phyloP scores from a whole-genome alignment of 2,113 vertebrate species.

The Myocastor coypus region DNA sequence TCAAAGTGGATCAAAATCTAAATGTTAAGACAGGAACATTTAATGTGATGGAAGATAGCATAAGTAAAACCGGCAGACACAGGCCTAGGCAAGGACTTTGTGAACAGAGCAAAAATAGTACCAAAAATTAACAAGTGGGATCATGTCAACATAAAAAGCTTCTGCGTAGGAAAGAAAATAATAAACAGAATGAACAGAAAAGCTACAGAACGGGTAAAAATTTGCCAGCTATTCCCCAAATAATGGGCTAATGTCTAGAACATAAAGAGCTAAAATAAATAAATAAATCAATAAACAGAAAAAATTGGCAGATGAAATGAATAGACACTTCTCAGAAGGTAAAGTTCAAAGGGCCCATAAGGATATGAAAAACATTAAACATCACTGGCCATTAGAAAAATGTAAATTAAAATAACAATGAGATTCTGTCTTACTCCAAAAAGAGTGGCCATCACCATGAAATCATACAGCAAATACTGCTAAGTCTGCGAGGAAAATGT shows the following conservation, averaged over 20 bases:
- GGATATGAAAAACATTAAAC: neutral
- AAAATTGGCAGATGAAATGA: neutral
- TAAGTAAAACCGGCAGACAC: neutral
- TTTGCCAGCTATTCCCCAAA: neutral
- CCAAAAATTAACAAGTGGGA: neutral
- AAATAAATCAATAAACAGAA: neutral
- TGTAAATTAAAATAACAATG: neutral
- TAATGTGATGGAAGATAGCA: neutral
- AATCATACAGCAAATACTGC: neutral
- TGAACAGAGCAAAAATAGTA: neutral
- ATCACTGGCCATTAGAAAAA: neutral
- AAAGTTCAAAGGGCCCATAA: neutral
- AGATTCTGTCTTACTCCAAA: neutral
- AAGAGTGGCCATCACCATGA: neutral
- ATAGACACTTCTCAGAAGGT: neutral
- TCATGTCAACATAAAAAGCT: neutral
- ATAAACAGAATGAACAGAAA: neutral
- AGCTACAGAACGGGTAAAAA: neutral
- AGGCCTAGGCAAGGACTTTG: neutral
- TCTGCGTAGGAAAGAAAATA: neutral
- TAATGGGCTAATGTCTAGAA: neutral
- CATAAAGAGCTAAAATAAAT: neutral
- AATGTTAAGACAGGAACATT: neutral
- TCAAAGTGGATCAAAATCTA: neutral
- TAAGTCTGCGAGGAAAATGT: neutral